Percentiles rank a stretch among this genome's conserved stretches.
Conservation (phyloP, 2,888 invertebrate species). For the Leucophenga maculata region DNA sequence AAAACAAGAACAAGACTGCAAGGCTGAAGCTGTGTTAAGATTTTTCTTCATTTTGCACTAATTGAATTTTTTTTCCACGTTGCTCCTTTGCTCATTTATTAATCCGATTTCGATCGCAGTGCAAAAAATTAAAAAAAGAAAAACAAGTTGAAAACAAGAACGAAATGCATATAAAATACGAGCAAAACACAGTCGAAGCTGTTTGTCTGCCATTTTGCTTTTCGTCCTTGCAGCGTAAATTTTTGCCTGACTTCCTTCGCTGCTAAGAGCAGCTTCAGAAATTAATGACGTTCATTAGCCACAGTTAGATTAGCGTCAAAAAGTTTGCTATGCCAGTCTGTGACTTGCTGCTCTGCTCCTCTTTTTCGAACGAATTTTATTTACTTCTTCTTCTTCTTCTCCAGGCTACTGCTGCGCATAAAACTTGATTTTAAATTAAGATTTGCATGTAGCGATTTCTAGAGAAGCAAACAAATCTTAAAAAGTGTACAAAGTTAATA, state of each 20-base stretch:
- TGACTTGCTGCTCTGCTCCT: constrained; percentile 8
- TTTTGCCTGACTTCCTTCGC: constrained; percentile 10
- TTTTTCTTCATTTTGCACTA: constrained; percentile 43
- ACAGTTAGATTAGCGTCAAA: constrained; percentile 54
- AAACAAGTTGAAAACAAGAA: background rate
- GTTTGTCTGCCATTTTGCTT: background rate
- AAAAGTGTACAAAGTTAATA: background rate
- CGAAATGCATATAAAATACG: background rate
- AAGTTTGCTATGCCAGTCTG: constrained; percentile 4
- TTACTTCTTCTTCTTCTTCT: no score
- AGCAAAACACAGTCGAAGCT: no score
- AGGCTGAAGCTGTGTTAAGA: background rate
- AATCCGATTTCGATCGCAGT: constrained; percentile 63
- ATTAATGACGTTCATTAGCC: constrained; percentile 65
- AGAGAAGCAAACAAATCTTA: background rate
- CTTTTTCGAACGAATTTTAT: background rate
- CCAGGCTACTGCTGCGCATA: background rate
- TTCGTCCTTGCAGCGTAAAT: no score
- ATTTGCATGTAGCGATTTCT: constrained; percentile 22
- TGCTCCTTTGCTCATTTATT: constrained; percentile 57
- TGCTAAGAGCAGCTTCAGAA: constrained; percentile 34
- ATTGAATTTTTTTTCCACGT: constrained; percentile 54
- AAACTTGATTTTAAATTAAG: constrained; percentile 29
- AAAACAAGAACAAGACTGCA: background rate
- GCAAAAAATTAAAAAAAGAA: constrained; percentile 19